These are phyloP conservation scores for Tenualosa thibaudeaui DNA, from an alignment of 2,797 vertebrate species.

Conservation along the genomic window DNA sequence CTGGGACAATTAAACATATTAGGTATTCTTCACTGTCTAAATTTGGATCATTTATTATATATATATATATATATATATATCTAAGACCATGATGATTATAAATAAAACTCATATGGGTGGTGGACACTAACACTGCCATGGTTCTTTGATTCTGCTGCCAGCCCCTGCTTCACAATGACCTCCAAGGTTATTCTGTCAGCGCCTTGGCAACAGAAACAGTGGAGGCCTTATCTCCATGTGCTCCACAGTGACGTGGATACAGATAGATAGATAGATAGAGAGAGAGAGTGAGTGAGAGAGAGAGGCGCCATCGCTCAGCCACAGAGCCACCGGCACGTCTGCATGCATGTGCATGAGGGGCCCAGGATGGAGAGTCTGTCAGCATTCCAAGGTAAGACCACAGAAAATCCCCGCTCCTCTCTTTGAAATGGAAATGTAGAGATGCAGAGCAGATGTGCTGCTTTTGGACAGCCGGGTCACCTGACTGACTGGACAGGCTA, in stretches of 20 bases:
- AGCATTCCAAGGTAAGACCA: slow-evolving; percentile 55
- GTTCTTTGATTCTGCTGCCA: neutral
- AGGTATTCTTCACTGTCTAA: neutral
- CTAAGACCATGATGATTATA: neutral
- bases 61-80: neutral
- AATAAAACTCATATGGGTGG: neutral
- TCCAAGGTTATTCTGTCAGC: neutral
- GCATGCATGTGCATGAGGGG: slow-evolving; percentile 54
- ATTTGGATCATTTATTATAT: neutral
- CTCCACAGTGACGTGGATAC: neutral
- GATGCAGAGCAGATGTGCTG: slow-evolving; percentile 60
- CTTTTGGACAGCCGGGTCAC: slow-evolving; percentile 37
- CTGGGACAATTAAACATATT: neutral
- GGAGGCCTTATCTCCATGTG: neutral
- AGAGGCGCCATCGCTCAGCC: slow-evolving; percentile 6
- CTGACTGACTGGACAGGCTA: slow-evolving; percentile 18
- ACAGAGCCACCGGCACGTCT: slow-evolving; percentile 16
- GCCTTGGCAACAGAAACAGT: neutral
- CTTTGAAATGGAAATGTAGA: slow-evolving; percentile 77
- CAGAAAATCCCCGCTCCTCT: slow-evolving; percentile 48
- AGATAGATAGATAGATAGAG: neutral
- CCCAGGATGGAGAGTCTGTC: slow-evolving; percentile 59
- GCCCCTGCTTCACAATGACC: neutral
- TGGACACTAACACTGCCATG: neutral
- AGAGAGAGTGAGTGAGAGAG: neutral